Evolutionary conservation across 1,140 invertebrate genomes (phyloP).

Genomic region (Oryzaephilus surinamensis): DNA sequence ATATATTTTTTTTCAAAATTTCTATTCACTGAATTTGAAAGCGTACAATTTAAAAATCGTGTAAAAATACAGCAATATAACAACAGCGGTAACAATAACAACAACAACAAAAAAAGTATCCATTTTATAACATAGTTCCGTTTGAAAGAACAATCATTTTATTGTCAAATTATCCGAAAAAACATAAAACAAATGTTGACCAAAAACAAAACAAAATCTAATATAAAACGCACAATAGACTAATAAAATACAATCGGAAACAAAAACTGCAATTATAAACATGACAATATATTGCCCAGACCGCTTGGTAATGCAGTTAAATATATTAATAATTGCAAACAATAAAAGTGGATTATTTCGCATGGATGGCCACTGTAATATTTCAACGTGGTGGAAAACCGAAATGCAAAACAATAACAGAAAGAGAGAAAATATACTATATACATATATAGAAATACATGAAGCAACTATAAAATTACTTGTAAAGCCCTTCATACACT

Average conservation of each 20-base stretch:
- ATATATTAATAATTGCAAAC: slow-evolving; percentile 34
- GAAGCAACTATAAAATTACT: too few species aligned
- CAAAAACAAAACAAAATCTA: slow-evolving; percentile 31
- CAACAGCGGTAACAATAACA: too few species aligned
- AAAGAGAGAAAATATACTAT: too few species aligned
- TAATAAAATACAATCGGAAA: slow-evolving; percentile 32
- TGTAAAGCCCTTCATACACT: too few species aligned
- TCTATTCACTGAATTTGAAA: too few species aligned
- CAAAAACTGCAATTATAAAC: slow-evolving; percentile 32
- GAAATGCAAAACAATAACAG: slow-evolving; percentile 6
- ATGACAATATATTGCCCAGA: slow-evolving; percentile 28
- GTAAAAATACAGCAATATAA: too few species aligned
- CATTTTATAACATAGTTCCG: slow-evolving; percentile 4
- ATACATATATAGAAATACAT: too few species aligned
- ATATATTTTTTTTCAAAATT: too few species aligned
- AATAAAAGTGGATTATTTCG: slow-evolving; percentile 34
- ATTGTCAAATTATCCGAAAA: slow-evolving; percentile 30
- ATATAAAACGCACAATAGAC: slow-evolving; percentile 31
- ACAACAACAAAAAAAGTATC: neutral
- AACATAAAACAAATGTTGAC: slow-evolving; percentile 25
- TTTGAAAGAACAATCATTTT: slow-evolving; percentile 22
- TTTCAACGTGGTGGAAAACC: slow-evolving; percentile 10
- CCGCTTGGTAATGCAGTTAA: slow-evolving; percentile 28
- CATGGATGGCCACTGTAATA: slow-evolving; percentile 16
- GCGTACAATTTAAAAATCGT: too few species aligned